Percentiles rank a stretch among this genome's conserved stretches.
Evolutionary conservation across 2,888 invertebrate genomes (phyloP).

Genomic region (Lamproptera curius): DNA sequence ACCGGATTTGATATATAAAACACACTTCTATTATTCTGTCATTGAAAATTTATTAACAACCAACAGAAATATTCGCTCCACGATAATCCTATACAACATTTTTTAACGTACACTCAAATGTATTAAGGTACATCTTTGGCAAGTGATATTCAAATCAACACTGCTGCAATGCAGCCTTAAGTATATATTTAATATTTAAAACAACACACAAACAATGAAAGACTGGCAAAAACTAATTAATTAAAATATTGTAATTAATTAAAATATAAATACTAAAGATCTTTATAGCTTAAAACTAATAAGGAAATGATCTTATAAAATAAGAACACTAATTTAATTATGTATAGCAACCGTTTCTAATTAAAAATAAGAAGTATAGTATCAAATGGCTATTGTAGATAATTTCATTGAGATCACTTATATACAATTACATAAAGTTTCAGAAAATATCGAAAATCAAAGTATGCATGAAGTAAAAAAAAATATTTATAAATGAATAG

Average conservation of each 20-base stretch:
- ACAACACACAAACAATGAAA: slow-evolving; percentile 10
- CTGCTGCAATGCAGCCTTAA: slow-evolving; percentile 21
- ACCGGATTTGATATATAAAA: slow-evolving; percentile 28
- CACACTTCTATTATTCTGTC: slow-evolving; percentile 29
- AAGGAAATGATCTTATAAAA: too few species aligned
- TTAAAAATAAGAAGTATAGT: slow-evolving; percentile 1
- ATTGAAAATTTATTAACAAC: slow-evolving; percentile 66
- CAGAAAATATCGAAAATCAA: background rate
- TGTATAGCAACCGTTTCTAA: too few species aligned
- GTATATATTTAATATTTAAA: too few species aligned
- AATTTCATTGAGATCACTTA: slow-evolving; percentile 13
- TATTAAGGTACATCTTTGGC: slow-evolving; percentile 45
- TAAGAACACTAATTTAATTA: too few species aligned
- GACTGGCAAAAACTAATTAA: slow-evolving; percentile 13
- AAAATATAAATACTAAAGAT: slow-evolving; percentile 18
- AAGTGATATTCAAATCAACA: slow-evolving; percentile 32
- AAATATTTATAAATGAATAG: background rate
- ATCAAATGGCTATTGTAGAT: background rate
- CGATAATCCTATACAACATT: slow-evolving; percentile 42
- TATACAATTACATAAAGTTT: background rate
- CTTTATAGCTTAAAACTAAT: slow-evolving; percentile 14
- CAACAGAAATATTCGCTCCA: slow-evolving; percentile 57
- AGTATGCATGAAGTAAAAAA: background rate
- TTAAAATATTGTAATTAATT: slow-evolving; percentile 9
- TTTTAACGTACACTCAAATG: slow-evolving; percentile 36